These are phyloP conservation scores for Ennomos erosarius DNA, from an alignment of 2,888 invertebrate genomes.

Conservation along the genomic window DNA sequence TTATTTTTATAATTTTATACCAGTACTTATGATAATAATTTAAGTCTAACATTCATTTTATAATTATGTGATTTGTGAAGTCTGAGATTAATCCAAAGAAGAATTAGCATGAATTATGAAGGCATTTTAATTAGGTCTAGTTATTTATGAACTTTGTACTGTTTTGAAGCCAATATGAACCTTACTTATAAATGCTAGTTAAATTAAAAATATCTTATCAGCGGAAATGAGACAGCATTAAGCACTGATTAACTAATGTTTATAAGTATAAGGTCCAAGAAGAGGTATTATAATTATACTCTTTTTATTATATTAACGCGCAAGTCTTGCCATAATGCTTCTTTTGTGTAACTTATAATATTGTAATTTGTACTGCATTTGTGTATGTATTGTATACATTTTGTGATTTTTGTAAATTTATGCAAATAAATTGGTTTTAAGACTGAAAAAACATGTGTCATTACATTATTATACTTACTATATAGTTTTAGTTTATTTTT, in stretches of 20 bases:
- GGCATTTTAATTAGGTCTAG: constrained; percentile 39
- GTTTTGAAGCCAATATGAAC: constrained; percentile 25
- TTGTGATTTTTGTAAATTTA: constrained; percentile 71
- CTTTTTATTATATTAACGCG: constrained; percentile 35
- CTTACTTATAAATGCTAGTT: too few species aligned
- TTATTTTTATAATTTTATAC: constrained; percentile 39
- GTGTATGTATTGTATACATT: constrained; percentile 50
- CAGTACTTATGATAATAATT: constrained; percentile 29
- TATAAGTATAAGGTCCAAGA: constrained; percentile 8
- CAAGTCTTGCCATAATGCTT: constrained; percentile 62
- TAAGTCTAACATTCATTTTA: constrained; percentile 40
- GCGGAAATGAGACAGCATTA: too few species aligned
- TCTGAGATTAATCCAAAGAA: constrained; percentile 66
- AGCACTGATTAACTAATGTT: too few species aligned
- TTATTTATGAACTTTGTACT: constrained; percentile 48
- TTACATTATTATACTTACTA: neutral
- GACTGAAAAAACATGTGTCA: constrained; percentile 46
- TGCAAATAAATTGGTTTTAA: constrained; percentile 70
- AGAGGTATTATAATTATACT: too few species aligned
- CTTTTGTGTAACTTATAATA: constrained; percentile 48
- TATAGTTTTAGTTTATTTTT: too few species aligned
- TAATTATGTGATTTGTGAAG: constrained; percentile 58
- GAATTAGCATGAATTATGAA: constrained; percentile 38
- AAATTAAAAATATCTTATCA: too few species aligned
- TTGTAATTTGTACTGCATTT: constrained; percentile 54